These are phyloP conservation scores for Euglossa dilemma DNA, from an alignment of 1,140 invertebrate species.

Conservation along the genomic window DNA sequence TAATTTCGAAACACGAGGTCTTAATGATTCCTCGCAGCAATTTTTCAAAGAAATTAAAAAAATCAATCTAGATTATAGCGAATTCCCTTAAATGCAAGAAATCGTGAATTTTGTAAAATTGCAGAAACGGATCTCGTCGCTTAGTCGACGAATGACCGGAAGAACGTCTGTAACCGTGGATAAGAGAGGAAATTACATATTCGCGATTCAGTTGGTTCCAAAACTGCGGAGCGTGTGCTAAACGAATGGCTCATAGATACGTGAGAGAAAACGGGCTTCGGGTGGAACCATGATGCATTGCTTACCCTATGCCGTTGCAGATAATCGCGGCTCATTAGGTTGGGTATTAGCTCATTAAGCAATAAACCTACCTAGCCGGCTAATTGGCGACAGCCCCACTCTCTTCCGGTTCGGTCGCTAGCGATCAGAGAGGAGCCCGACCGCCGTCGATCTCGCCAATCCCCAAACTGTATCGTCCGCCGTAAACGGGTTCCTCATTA, in stretches of 20 bases:
- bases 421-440: constrained; percentile 60
- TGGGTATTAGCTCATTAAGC: constrained; percentile 77
- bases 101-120: too few species aligned
- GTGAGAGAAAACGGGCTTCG: constrained; percentile 16
- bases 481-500: constrained; percentile 74
- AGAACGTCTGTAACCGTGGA: too few species aligned
- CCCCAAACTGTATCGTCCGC: constrained; percentile 64
- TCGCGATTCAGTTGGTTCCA: background rate
- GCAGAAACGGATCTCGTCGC: too few species aligned
- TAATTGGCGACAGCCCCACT: constrained; percentile 73
- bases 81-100: too few species aligned
- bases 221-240: background rate
- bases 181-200: too few species aligned
- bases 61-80: too few species aligned
- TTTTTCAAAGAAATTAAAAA: too few species aligned
- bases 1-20: too few species aligned
- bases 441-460: constrained; percentile 64
- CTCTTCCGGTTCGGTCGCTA: constrained; percentile 61
- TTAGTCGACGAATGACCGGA: too few species aligned
- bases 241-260: background rate
- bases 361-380: constrained; percentile 75
- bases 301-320: constrained; percentile 59
- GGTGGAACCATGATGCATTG: constrained; percentile 36
- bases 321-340: constrained; percentile 76
- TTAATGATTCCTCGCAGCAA: too few species aligned